phyloP scores from a whole-genome alignment of 1,140 invertebrate species.

The Pachyrhynchus sulphureomaculatus region DNA sequence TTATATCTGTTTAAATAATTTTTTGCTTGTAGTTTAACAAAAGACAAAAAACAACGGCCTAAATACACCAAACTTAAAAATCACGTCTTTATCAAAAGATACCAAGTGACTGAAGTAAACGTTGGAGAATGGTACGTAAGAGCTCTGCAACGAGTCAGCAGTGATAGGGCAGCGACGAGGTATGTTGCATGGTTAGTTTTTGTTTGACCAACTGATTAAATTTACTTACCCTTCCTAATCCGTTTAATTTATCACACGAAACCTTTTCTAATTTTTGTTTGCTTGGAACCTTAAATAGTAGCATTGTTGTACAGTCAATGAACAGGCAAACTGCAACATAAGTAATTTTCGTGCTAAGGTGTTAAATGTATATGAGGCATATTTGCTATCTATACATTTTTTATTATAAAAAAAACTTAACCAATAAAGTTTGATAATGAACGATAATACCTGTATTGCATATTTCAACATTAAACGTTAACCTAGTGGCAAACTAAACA shows the following conservation, averaged over 20 bases:
- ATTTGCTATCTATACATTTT: background rate
- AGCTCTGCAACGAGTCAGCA: conserved; percentile 50
- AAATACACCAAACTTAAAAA: conserved; percentile 92
- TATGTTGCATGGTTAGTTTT: conserved; percentile 50
- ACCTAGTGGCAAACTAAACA: no score
- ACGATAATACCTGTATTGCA: no score
- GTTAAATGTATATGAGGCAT: background rate
- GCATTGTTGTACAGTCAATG: conserved; percentile 15
- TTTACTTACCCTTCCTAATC: conserved; percentile 30
- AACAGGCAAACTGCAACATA: background rate
- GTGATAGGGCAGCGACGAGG: conserved; percentile 42
- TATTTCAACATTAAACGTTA: no score
- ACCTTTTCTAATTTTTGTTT: conserved; percentile 4
- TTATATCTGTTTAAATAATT: background rate
- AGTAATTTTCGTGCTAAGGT: background rate
- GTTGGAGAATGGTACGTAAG: conserved; percentile 74
- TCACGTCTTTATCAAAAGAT: conserved; percentile 85
- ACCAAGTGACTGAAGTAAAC: conserved; percentile 70
- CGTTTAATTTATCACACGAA: background rate
- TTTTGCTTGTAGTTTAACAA: conserved; percentile 78
- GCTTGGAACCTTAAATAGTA: background rate
- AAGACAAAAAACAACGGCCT: conserved; percentile 88
- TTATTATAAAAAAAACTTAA: no score
- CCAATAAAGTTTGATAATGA: no score
- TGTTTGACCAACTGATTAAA: conserved; percentile 32